Base-by-base conservation (phyloP, 2,113 vertebrate species). In the Epinephelus cyanopodus region DNA sequence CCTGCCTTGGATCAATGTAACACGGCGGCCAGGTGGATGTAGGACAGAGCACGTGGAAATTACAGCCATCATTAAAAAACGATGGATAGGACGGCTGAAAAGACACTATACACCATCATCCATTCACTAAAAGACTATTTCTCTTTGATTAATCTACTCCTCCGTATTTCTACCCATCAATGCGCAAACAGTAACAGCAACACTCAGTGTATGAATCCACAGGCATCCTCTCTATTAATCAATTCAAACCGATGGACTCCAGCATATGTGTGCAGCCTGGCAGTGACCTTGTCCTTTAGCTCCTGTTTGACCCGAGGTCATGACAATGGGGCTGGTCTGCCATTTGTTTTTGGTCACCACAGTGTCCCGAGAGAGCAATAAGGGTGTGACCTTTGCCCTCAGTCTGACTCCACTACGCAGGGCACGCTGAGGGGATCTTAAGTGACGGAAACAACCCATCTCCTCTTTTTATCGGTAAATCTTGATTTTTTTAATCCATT, bases 251-350 rank as follows among this genome's bases (percentile, higher is more conserved):
- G 68, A 85, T 60, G 64, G 78, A 85, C 75, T 86, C 53, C 27
- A 15, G 74, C 73, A 57, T 83, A 71, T 52, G 60, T 70, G 48
- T 63, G 81, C 62, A 82, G 75, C 81, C 45, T 60, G 63, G 52
- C 37, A 42, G 47, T 74, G 63, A 85, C 63, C 54, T 64, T 68
- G 52, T 23, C 33, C 60, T 66, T 74, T 64, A 56, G 25, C 47
- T 65, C 5, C 54, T 48, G 64, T 84, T 86, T 87, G 89, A 92
- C 83, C 81, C 6, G 33, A 80, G 83, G 87, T 78, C 73, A 77
- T 0, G n/a, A 67, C 56, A 61, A 87, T 75, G 58, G 81, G 33
- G 42, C 79, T 48, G 58, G 39, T 37, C 25, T 77, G 23, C 37
- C 45, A 52, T 78, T 82, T 88, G 82, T 78, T 81, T 76, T 60